phyloP scores from a whole-genome alignment of 2,888 invertebrate species.

The Limulus polyphemus region DNA sequence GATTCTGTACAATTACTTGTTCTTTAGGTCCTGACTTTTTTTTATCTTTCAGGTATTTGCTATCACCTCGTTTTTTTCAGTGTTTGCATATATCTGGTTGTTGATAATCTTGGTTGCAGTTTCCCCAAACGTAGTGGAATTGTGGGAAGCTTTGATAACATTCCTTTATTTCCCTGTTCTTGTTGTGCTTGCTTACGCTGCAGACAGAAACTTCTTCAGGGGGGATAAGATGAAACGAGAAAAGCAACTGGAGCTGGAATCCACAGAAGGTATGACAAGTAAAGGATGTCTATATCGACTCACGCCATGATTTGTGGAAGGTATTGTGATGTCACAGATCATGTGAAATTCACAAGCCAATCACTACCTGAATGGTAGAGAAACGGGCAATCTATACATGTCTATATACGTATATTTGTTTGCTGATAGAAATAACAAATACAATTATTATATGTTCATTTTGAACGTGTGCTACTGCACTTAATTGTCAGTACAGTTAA shows the following conservation, averaged over 20 bases:
- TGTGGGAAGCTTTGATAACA: slow-evolving; percentile 48
- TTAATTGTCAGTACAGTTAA: too few species aligned
- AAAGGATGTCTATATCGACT: too few species aligned
- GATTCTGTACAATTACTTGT: too few species aligned
- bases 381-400: too few species aligned
- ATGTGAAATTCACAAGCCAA: too few species aligned
- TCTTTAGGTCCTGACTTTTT: neutral
- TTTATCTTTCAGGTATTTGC: slow-evolving; percentile 36
- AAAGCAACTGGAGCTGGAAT: slow-evolving; percentile 39
- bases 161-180: slow-evolving; percentile 45
- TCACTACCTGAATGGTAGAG: too few species aligned
- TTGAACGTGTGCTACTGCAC: too few species aligned
- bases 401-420: too few species aligned
- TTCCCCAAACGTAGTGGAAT: slow-evolving; percentile 39
- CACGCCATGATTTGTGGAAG: too few species aligned
- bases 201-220: slow-evolving; percentile 38
- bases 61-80: slow-evolving; percentile 39
- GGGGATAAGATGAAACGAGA: slow-evolving; percentile 29
- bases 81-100: slow-evolving; percentile 49
- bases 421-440: too few species aligned
- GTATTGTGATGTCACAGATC: too few species aligned
- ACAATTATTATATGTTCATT: too few species aligned
- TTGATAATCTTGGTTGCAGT: slow-evolving; percentile 41
- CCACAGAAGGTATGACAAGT: slow-evolving; percentile 20
- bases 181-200: slow-evolving; percentile 44